Conservation (phyloP, 2,113 vertebrate species). For the Aegithalos caudatus region DNA sequence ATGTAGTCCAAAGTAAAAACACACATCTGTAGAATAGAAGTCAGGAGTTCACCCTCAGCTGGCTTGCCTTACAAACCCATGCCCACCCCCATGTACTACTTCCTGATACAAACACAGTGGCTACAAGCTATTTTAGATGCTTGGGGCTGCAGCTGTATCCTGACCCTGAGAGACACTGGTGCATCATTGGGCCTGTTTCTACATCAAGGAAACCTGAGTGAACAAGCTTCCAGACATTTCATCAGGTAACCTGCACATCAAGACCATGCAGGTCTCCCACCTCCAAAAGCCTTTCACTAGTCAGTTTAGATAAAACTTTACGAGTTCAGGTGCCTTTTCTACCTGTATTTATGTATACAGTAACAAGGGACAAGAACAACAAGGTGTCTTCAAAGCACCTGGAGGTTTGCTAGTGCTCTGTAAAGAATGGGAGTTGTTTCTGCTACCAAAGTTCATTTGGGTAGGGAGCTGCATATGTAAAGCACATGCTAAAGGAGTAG, state of each 20-base stretch:
- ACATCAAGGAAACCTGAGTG: neutral
- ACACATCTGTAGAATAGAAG: rapidly evolving
- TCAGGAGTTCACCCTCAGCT: neutral
- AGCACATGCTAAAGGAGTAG: neutral
- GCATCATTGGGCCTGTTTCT: neutral
- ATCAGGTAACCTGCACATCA: neutral
- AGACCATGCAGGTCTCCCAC: neutral
- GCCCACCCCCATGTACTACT: neutral
- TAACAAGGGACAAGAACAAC: neutral
- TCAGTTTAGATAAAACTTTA: neutral
- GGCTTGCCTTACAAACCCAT: neutral
- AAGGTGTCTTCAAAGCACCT: neutral
- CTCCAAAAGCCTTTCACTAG: neutral
- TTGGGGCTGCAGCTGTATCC: neutral
- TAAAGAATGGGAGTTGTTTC: neutral
- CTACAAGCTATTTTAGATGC: neutral
- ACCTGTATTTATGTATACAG: neutral
- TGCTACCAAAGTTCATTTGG: neutral
- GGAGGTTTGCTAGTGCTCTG: neutral
- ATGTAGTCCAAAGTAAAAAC: neutral
- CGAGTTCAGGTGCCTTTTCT: neutral
- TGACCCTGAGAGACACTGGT: neutral
- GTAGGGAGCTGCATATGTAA: neutral
- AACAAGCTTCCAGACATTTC: neutral
- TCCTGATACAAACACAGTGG: neutral